Evolutionary conservation across 2,888 invertebrate species (phyloP).

Genomic region (Tortricodes alternella): DNA sequence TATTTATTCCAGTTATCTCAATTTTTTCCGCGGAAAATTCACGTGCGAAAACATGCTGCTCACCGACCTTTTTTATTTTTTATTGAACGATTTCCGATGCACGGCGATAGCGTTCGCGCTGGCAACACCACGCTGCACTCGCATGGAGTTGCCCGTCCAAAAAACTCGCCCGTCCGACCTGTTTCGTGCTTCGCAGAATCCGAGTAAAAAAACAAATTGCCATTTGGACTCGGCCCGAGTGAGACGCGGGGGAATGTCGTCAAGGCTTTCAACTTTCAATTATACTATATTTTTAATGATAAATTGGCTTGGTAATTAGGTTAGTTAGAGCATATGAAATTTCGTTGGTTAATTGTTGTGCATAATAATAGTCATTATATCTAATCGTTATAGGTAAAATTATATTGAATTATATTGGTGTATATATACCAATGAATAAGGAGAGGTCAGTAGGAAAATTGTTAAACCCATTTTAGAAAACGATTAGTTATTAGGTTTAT

Average conservation of each 20-base stretch:
- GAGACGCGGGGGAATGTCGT: slow-evolving; percentile 64
- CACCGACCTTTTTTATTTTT: not conserved
- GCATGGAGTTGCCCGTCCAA: slow-evolving; percentile 61
- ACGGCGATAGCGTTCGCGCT: slow-evolving; percentile 33
- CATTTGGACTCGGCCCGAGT: slow-evolving; percentile 57
- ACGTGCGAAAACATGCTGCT: not conserved
- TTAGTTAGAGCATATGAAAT: not conserved
- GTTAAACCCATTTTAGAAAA: too few relatives aligned
- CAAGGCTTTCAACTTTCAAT: slow-evolving; percentile 70
- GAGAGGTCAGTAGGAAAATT: too few relatives aligned
- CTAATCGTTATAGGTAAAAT: not conserved
- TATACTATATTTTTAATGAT: slow-evolving; percentile 24
- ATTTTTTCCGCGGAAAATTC: not conserved
- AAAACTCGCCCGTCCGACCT: slow-evolving; percentile 72
- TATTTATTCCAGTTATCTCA: too few relatives aligned
- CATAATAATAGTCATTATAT: not conserved
- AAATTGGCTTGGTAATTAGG: not conserved
- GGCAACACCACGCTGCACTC: slow-evolving; percentile 53
- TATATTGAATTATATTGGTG: not conserved
- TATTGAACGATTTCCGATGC: slow-evolving; percentile 1
- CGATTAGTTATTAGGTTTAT: too few relatives aligned
- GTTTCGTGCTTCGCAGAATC: slow-evolving; percentile 76
- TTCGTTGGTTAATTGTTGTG: not conserved
- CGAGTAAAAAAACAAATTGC: slow-evolving; percentile 70
- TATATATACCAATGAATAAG: not conserved